Conservation (phyloP, 2,888 invertebrate species). For the Macrosoma leucophasiata region DNA sequence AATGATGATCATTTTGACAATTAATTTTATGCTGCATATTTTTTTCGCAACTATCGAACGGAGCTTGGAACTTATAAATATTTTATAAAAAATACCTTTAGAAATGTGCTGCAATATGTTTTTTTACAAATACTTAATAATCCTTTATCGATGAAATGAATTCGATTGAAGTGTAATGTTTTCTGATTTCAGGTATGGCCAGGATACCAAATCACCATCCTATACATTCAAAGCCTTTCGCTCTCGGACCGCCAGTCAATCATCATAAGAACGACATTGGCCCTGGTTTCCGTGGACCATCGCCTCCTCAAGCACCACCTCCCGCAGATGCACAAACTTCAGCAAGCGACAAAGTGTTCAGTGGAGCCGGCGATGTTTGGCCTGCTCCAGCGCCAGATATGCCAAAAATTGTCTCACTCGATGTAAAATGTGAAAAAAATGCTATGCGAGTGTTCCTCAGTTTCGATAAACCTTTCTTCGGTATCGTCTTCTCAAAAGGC, state of each 20-base stretch:
- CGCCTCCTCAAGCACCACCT: constrained; percentile 64
- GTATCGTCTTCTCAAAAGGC: constrained; percentile 96
- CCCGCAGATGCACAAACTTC: constrained; percentile 71
- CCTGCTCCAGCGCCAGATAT: constrained; percentile 90
- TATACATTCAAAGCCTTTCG: constrained; percentile 64
- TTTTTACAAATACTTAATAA: no score
- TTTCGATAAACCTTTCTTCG: constrained; percentile 95
- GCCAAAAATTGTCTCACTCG: constrained; percentile 94
- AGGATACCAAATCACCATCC: constrained; percentile 71
- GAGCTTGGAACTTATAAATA: no score
- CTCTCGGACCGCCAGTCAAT: constrained; percentile 60
- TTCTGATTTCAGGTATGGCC: constrained; percentile 54
- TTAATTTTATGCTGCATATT: no score
- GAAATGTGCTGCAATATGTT: no score
- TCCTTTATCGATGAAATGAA: no score
- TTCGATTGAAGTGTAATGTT: no score
- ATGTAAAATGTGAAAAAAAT: constrained; percentile 96
- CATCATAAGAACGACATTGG: constrained; percentile 69
- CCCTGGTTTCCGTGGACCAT: constrained; percentile 84
- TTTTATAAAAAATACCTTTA: no score
- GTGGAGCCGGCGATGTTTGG: constrained; percentile 85
- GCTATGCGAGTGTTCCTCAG: constrained; percentile 96
- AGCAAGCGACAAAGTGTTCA: constrained; percentile 77
- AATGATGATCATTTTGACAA: no score
- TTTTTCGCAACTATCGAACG: no score